A percentile compares a stretch with the other conserved stretches of the same genome.
These are phyloP conservation scores for Chiloscyllium plagiosum DNA, from an alignment of 2,113 vertebrate species.

Conservation along the genomic window DNA sequence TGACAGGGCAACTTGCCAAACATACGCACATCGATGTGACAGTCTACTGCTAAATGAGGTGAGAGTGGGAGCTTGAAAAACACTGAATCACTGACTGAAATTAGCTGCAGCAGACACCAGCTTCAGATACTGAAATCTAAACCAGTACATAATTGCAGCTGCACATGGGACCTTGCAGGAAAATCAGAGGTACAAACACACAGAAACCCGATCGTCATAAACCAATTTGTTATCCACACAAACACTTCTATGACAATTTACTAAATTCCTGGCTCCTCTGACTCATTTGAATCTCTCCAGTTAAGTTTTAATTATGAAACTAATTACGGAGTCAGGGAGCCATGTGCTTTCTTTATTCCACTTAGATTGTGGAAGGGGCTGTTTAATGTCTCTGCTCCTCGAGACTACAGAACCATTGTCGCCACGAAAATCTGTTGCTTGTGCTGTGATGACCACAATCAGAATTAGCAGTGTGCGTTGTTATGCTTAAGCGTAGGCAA, in stretches of 20 bases:
- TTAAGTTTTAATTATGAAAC: slow-evolving; percentile 18
- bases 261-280: slow-evolving; percentile 22
- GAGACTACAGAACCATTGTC: neutral
- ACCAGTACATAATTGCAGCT: neutral
- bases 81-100: neutral
- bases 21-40: too few species aligned
- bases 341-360: neutral
- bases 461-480: neutral
- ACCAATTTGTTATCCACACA: slow-evolving; percentile 36
- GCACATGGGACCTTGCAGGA: neutral
- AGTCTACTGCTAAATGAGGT: neutral
- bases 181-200: neutral
- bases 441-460: neutral
- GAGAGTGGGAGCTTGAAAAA: neutral
- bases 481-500: neutral
- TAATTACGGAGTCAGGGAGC: neutral
- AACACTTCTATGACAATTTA: neutral
- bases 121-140: neutral
- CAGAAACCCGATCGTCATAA: slow-evolving; percentile 22
- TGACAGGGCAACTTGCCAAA: neutral
- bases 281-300: slow-evolving; percentile 24
- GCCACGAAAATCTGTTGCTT: slow-evolving; percentile 12
- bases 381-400: slow-evolving; percentile 8
- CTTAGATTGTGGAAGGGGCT: neutral
- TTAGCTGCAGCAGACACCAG: slow-evolving; percentile 21